Conservation (phyloP, 2,113 vertebrate genomes). For the Connochaetes taurinus region DNA sequence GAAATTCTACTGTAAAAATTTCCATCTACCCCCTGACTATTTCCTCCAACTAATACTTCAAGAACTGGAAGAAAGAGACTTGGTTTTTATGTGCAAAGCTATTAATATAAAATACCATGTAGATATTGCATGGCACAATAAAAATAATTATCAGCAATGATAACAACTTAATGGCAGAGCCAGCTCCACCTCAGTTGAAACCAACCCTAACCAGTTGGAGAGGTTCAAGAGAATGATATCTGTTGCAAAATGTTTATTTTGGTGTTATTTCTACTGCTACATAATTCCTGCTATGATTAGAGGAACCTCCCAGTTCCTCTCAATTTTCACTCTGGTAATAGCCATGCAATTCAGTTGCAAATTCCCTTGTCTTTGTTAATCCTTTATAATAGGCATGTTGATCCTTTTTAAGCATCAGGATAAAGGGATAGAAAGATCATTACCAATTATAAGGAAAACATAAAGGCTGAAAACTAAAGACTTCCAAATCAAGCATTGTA, state of each 20-base stretch:
- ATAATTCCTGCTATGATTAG: conserved; percentile 13
- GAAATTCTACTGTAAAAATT: not conserved
- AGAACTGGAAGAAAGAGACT: not conserved
- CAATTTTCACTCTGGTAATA: conserved; percentile 7
- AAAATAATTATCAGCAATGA: conserved; percentile 62
- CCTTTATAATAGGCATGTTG: not conserved
- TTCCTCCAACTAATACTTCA: not conserved
- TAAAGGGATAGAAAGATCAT: conserved; percentile 2
- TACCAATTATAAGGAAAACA: not conserved
- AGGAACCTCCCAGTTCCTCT: conserved; percentile 31
- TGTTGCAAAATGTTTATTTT: conserved; percentile 55
- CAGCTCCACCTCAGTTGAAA: conserved; percentile 64
- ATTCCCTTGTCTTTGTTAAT: not conserved
- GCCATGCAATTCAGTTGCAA: not conserved
- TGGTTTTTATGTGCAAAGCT: not conserved
- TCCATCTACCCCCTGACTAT: not conserved
- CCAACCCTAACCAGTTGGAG: conserved; percentile 56
- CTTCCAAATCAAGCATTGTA: not conserved
- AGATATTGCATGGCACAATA: conserved; percentile 50
- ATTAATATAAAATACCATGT: conserved; percentile 9
- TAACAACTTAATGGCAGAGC: conserved; percentile 22
- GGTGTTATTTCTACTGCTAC: conserved; percentile 47
- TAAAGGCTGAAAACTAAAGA: not conserved
- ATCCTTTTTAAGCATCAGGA: not conserved
- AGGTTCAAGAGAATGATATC: conserved; percentile 50